Conservation (phyloP, 2,888 invertebrate genomes). For the Nomada goodeniana region DNA sequence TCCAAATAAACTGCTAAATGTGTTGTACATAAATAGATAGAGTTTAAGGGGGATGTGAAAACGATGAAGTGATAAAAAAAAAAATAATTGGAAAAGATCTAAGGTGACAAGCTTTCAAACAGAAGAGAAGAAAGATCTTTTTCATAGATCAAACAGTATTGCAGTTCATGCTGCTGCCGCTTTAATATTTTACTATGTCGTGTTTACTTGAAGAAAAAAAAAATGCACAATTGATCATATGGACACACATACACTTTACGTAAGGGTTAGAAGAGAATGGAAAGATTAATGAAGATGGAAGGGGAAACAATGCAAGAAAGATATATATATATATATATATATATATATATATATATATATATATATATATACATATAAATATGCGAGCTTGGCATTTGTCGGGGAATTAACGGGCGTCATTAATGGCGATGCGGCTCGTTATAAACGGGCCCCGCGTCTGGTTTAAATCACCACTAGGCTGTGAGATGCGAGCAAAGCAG, state of each 20-base stretch:
- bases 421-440: slow-evolving; percentile 67
- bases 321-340: slow-evolving; percentile 25
- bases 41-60: slow-evolving; percentile 28
- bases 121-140: slow-evolving; percentile 65
- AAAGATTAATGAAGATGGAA: background rate
- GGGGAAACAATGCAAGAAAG: background rate
- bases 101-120: background rate
- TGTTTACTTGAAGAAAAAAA: slow-evolving; percentile 59
- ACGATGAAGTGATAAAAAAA: background rate
- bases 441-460: slow-evolving; percentile 69
- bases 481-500: slow-evolving; percentile 83
- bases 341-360: slow-evolving; percentile 44
- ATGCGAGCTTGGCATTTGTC: slow-evolving; percentile 71
- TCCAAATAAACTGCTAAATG: slow-evolving; percentile 73
- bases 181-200: slow-evolving; percentile 73
- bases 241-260: slow-evolving; percentile 52
- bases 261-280: slow-evolving; percentile 36
- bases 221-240: slow-evolving; percentile 76
- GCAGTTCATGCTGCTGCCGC: slow-evolving; percentile 71
- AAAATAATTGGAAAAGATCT: slow-evolving; percentile 22
- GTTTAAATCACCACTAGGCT: slow-evolving; percentile 82
- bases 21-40: slow-evolving; percentile 75
- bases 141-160: slow-evolving; percentile 72
- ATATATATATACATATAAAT: slow-evolving; percentile 40
- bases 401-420: slow-evolving; percentile 55